Evolutionary conservation across 2,888 invertebrate species (phyloP).

Genomic region (Pasiphila rectangulata): DNA sequence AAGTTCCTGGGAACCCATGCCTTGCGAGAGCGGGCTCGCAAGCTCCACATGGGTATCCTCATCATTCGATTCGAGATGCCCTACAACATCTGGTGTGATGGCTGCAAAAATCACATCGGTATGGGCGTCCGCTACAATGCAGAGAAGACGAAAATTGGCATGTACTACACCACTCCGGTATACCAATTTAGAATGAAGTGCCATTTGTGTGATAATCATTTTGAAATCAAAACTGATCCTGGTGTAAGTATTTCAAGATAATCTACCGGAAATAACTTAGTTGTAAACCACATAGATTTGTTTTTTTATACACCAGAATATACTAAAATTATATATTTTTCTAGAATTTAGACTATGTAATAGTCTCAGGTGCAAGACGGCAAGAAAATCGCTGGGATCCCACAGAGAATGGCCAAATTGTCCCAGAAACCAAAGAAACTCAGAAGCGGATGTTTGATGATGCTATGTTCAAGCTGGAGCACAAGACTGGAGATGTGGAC

Average conservation of each 20-base stretch:
- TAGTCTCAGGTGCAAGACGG: conserved; percentile 95
- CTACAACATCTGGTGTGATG: conserved; percentile 99
- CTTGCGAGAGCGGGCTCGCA: conserved; percentile 96
- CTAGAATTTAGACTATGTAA: conserved; percentile 97
- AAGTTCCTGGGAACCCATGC: conserved; percentile 97
- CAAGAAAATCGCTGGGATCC: conserved; percentile 99
- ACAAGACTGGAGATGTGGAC: conserved; percentile 90
- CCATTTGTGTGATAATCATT: conserved; percentile 97
- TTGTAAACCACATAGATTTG: too few species aligned
- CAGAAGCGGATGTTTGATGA: conserved; percentile 95
- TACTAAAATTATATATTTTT: conserved; percentile 30
- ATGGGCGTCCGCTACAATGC: conserved; percentile 99
- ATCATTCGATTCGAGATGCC: conserved; percentile 99
- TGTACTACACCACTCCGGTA: conserved; percentile 98
- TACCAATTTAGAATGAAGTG: conserved; percentile 99
- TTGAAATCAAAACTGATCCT: conserved; percentile 99
- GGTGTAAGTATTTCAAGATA: conserved; percentile 82
- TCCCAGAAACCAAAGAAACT: conserved; percentile 94
- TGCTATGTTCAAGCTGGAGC: conserved; percentile 98
- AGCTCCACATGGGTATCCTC: conserved; percentile 96
- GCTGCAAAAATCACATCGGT: conserved; percentile 98
- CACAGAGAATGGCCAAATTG: conserved; percentile 95
- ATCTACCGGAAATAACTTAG: neutral
- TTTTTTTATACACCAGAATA: neutral
- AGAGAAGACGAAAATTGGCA: conserved; percentile 95